phyloP scores from a whole-genome alignment of 1,140 invertebrate species.

The Orchesella cincta region DNA sequence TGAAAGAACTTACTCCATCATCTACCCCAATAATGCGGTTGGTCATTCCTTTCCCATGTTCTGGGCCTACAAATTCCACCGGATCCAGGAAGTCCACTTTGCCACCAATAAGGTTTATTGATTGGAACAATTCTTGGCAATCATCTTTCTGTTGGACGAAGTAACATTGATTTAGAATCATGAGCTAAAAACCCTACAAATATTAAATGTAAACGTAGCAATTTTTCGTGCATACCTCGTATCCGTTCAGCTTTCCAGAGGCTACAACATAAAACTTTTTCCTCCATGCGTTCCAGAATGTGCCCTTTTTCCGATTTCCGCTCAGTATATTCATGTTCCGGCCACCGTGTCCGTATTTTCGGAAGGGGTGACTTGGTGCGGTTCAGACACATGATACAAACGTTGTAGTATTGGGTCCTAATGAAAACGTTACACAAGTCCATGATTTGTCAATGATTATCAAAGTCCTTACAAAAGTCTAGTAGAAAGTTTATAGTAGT shows the following conservation, averaged over 20 bases:
- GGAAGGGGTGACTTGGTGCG: slow-evolving; percentile 5
- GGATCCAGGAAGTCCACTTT: slow-evolving; percentile 60
- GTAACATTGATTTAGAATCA: neutral
- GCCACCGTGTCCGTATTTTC: slow-evolving; percentile 31
- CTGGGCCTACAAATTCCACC: slow-evolving; percentile 62
- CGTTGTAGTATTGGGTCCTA: slow-evolving; percentile 8
- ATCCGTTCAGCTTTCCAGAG: slow-evolving; percentile 61
- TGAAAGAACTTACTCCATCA: slow-evolving; percentile 53
- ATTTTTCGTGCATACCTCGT: slow-evolving; percentile 56
- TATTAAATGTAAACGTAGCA: neutral
- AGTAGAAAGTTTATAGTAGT: too few species aligned
- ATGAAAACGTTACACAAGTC: slow-evolving; percentile 31
- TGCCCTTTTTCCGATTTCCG: slow-evolving; percentile 52
- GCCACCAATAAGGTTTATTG: slow-evolving; percentile 61
- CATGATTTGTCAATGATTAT: neutral
- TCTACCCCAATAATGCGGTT: slow-evolving; percentile 53
- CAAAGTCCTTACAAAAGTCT: too few species aligned
- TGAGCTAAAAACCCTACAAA: too few species aligned
- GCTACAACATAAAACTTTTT: slow-evolving; percentile 60
- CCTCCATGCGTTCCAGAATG: slow-evolving; percentile 66
- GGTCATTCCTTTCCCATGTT: slow-evolving; percentile 54
- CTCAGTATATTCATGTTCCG: slow-evolving; percentile 47
- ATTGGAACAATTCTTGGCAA: slow-evolving; percentile 58
- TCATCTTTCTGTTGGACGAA: slow-evolving; percentile 56
- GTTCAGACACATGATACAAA: neutral